Evolutionary conservation across 2,888 invertebrate genomes (phyloP), one percentile per base, ranked within the genome.

Genomic region (Pollenia angustigena): DNA sequence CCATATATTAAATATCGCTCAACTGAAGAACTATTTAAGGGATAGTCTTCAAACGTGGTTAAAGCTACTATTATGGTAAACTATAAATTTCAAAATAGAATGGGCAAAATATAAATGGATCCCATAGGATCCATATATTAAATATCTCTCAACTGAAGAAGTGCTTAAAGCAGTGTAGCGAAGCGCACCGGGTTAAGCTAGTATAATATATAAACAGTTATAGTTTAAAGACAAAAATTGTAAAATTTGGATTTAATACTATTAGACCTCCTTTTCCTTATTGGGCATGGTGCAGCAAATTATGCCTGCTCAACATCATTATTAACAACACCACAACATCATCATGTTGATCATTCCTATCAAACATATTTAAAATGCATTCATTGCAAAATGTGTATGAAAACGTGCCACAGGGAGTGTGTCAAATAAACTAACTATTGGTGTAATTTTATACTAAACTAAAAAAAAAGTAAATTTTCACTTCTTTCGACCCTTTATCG

Each of bases 321-420:
- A 66, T 74, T 12, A 50, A 48, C 74, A 52, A 52, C 12, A 54
- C 46, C 66, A 78, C 23, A 68, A 44, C 48, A 52, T 80, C 80
- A 80, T 66, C 54, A 74, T 81, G 23, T 52, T 74, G 48, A 74
- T 78, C 72, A 72, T 60, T 58, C 75, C 52, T 62, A 60, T 18
- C 11, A 68, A 64, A 64, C 64, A 42, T 60, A 60, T 80, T 85
- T 85, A 85, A 85, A 75, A 84, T 84, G 60, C 78, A 84, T 81
- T 54, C 72, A 78, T 81, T 78, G 76, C 74, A 79, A 18, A 10
- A 60, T 82, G 76, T 79, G 68, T 74, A 78, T 56, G 72, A 32
- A 87, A 87, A 87, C 87, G 87, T 87, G 87, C 87, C 84, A 84
- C 81, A 81, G 84, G 87, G 81, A 84, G 81, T 87, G 87, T 87